Evolutionary conservation across 2,113 vertebrate genomes (phyloP).

Genomic region (Labeo catla): DNA sequence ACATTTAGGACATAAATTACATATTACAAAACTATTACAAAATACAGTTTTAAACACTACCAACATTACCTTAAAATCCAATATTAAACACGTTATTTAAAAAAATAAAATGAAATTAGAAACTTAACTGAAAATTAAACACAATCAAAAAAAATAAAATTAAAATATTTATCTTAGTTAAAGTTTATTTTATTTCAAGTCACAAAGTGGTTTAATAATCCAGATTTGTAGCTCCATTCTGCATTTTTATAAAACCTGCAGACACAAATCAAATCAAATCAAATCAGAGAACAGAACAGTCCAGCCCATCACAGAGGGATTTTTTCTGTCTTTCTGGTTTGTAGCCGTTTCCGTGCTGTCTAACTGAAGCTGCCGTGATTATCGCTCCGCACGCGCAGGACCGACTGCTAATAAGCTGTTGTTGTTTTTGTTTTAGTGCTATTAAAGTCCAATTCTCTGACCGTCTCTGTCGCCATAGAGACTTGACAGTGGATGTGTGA

Average conservation of each 20-base stretch:
- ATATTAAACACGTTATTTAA: neutral
- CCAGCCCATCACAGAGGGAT: neutral
- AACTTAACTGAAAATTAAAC: too few relatives aligned
- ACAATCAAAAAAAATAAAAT: too few relatives aligned
- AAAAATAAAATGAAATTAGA: too few relatives aligned
- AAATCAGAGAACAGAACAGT: too few relatives aligned
- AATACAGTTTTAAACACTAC: neutral
- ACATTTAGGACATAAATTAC: too few relatives aligned
- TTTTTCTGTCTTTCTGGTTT: neutral
- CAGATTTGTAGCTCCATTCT: neutral
- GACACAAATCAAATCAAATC: too few relatives aligned
- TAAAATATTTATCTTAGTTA: too few relatives aligned
- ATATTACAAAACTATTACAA: neutral
- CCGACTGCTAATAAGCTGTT: neutral
- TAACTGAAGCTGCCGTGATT: neutral
- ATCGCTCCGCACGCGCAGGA: neutral
- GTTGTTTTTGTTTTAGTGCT: neutral
- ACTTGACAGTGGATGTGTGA: neutral
- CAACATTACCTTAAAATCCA: neutral
- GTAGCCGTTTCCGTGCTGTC: neutral
- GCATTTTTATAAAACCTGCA: neutral
- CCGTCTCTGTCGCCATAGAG: neutral
- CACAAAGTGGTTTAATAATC: neutral
- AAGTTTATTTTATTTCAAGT: too few relatives aligned
- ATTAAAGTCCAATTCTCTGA: constrained; percentile 13